A percentile compares a stretch with the other conserved stretches of the same genome.
Conservation (phyloP, 2,113 vertebrate genomes). For the Triplophysa rosa region DNA sequence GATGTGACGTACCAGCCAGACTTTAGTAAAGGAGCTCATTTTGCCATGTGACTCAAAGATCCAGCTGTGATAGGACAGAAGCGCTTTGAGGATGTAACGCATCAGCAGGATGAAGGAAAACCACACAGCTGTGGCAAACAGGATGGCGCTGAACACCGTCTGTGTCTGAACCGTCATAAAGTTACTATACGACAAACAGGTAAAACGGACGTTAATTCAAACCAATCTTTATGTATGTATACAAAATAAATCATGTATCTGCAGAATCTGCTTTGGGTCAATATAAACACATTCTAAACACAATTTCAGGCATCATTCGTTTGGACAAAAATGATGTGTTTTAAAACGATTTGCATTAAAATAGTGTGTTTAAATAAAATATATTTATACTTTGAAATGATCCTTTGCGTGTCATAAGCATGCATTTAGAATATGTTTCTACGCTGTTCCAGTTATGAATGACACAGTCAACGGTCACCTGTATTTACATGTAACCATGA, state of each 20-base stretch:
- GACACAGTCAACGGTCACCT: too few species aligned
- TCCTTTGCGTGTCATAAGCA: not conserved
- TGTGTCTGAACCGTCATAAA: constrained; percentile 71
- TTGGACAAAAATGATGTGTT: not conserved
- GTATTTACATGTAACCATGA: not conserved
- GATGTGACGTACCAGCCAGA: constrained; percentile 81
- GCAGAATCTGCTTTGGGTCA: not conserved
- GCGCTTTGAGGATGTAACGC: constrained; percentile 81
- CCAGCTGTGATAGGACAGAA: constrained; percentile 93
- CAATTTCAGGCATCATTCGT: not conserved
- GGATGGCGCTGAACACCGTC: constrained; percentile 73
- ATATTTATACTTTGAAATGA: not conserved
- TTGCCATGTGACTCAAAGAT: constrained; percentile 91
- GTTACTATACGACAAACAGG: constrained; percentile 60
- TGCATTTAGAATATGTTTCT: not conserved
- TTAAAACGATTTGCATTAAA: too few species aligned
- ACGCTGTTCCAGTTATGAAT: not conserved
- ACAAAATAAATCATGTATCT: not conserved
- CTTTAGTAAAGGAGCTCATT: constrained; percentile 79
- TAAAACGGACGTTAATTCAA: constrained; percentile 33
- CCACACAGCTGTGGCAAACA: constrained; percentile 90
- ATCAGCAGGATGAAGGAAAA: constrained; percentile 82
- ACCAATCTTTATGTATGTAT: not conserved
- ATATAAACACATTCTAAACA: not conserved
- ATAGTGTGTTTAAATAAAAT: not conserved